Percentiles rank a stretch among this genome's conserved stretches.
These are phyloP conservation scores for Colinus virginianus DNA, from an alignment of 2,113 vertebrate species.

Conservation along the genomic window DNA sequence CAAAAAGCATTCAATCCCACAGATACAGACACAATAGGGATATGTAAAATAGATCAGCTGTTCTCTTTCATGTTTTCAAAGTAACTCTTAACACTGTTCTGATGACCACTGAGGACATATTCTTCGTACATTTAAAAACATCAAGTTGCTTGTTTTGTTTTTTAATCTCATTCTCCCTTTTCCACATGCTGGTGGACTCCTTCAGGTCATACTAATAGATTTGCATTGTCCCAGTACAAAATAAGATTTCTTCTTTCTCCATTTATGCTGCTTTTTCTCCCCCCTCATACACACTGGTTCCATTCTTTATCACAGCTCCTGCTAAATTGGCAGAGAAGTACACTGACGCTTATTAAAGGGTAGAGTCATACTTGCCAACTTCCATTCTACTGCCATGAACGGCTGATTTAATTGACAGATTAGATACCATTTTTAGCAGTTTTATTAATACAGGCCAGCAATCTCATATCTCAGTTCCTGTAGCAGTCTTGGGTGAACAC, in stretches of 20 bases:
- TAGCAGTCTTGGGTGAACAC: background rate
- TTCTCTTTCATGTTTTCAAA: background rate
- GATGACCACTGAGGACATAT: background rate
- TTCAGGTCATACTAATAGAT: background rate
- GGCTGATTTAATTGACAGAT: slow-evolving; percentile 9
- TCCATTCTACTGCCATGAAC: background rate
- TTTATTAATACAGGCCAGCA: slow-evolving; percentile 7
- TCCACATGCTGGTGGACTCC: background rate
- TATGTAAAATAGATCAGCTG: background rate
- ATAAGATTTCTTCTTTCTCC: background rate
- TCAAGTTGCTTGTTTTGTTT: background rate
- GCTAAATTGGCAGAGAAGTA: background rate
- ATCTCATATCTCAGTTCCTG: background rate
- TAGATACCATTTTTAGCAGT: background rate
- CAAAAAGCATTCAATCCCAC: background rate
- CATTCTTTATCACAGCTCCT: background rate
- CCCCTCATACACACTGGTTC: background rate
- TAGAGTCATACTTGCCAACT: background rate
- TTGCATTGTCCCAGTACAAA: background rate
- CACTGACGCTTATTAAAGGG: background rate
- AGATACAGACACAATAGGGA: background rate
- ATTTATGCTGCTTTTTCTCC: background rate
- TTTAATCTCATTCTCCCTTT: background rate
- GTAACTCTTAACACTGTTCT: background rate
- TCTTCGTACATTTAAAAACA: background rate